These are phyloP conservation scores for rat (Rattus norvegicus) DNA, from an alignment of 2,113 vertebrate species.

Conservation along the genomic window GRCr8 NC_086036.1:6819501-6820000, in stretches of 20 bases:
- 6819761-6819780: neutral
- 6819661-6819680: neutral
- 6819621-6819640: neutral
- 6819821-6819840: neutral
- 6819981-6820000: neutral
- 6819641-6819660: neutral
- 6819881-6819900: neutral
- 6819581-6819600: neutral
- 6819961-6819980: neutral
- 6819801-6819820: neutral
- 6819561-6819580: neutral
- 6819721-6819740: neutral
- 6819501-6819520: fast-evolving
- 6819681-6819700: neutral
- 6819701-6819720: neutral
- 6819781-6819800: neutral
- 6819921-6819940: neutral
- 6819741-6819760: neutral
- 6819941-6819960: fast-evolving
- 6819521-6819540: neutral
- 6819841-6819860: neutral
- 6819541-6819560: neutral
- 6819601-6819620: neutral
- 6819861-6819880: neutral
- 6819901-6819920: neutral